Percentiles rank a stretch among this genome's conserved stretches.
Conservation (phyloP, 1,140 invertebrate species). For the Drosophila saltans region DNA sequence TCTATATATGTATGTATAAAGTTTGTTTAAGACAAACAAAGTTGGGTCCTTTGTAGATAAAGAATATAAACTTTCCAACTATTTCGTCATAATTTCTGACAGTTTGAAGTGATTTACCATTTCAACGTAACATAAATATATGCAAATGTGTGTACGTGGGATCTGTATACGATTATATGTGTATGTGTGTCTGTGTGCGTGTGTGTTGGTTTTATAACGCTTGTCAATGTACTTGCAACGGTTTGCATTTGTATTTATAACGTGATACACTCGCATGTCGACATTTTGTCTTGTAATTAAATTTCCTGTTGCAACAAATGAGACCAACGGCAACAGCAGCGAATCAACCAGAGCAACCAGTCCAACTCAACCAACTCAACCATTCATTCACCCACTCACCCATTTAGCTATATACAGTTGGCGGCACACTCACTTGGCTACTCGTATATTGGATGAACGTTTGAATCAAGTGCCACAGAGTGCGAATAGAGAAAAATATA, state of each 20-base stretch:
- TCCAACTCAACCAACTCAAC: slow-evolving; percentile 13
- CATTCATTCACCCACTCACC: slow-evolving; percentile 11
- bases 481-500: slow-evolving; percentile 1
- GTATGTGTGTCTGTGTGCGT: not conserved
- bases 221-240: not conserved
- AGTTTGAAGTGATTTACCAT: not conserved
- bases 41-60: too few relatives aligned
- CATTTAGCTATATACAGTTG: not conserved
- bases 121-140: not conserved
- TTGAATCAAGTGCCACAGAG: slow-evolving; percentile 1
- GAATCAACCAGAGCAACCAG: slow-evolving; percentile 2
- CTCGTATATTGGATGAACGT: slow-evolving; percentile 1
- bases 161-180: not conserved
- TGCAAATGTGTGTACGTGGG: not conserved
- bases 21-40: too few relatives aligned
- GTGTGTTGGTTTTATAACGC: slow-evolving; percentile 6
- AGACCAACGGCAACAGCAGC: slow-evolving; percentile 14
- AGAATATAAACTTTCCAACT: too few relatives aligned
- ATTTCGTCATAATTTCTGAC: not conserved
- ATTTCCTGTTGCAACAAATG: slow-evolving; percentile 47
- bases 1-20: too few relatives aligned
- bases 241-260: slow-evolving; percentile 63
- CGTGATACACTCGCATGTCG: slow-evolving; percentile 50
- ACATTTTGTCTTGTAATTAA: slow-evolving; percentile 76
- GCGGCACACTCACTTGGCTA: slow-evolving; percentile 2